These are phyloP conservation scores for Mus spicilegus DNA, from an alignment of 2,113 vertebrate species.

Conservation along the genomic window DNA sequence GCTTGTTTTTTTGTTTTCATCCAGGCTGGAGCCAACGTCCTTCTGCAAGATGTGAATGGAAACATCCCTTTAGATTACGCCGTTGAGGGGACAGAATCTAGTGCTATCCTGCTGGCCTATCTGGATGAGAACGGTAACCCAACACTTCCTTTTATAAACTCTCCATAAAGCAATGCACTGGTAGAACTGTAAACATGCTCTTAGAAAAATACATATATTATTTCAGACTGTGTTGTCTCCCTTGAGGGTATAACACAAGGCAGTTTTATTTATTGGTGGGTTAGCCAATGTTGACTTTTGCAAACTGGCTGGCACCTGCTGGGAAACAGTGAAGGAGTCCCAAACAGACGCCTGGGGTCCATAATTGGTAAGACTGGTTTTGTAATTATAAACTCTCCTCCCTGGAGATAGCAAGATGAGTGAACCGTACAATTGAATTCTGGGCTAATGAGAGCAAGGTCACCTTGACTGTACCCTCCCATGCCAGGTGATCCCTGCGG, in stretches of 20 bases:
- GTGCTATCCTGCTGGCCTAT: slow-evolving; percentile 92
- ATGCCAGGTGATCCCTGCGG: neutral
- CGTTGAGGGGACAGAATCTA: slow-evolving; percentile 93
- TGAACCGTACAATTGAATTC: neutral
- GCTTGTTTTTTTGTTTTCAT: neutral
- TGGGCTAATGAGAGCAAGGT: neutral
- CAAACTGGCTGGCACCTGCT: neutral
- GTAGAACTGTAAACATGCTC: neutral
- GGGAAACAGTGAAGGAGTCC: neutral
- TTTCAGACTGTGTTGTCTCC: neutral
- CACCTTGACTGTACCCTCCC: neutral
- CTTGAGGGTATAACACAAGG: too few species aligned
- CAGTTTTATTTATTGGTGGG: neutral
- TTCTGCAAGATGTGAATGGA: slow-evolving; percentile 95
- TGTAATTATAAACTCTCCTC: neutral
- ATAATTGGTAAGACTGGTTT: neutral
- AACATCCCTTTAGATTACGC: slow-evolving; percentile 95
- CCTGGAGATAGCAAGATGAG: neutral
- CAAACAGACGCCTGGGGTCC: neutral
- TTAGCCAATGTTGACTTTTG: neutral
- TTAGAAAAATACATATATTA: fast-evolving
- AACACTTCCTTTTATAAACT: neutral
- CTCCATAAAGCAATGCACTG: fast-evolving
- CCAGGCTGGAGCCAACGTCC: slow-evolving; percentile 94
- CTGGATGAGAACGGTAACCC: slow-evolving; percentile 95